Evolutionary conservation across 1,140 invertebrate species (phyloP), one percentile per base, ranked within the genome.

Genomic region (Drosophila bipectinata): DNA sequence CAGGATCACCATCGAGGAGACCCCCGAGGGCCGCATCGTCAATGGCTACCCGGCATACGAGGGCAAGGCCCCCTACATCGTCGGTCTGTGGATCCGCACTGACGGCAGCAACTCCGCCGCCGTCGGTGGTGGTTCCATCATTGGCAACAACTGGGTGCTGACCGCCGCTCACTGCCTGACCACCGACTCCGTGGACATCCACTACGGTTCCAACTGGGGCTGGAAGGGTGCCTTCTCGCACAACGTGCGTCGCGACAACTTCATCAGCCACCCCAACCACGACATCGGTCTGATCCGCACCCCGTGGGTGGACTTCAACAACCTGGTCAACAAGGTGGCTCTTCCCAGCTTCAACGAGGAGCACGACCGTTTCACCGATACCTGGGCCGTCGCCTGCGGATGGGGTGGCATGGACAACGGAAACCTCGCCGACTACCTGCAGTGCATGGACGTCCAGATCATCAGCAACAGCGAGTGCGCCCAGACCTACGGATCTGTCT

Each of bases 11-110:
- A 47, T 47, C 2, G 44, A 47, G 7, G 44, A 47, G 44, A 47
- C 18, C 9, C 45, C 52, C 1, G 24, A 63, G 0, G 34, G 45
- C 6, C 68, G 77, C 12, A 83, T 91, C 6, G 81, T 85, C 9
- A 85, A 90, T 34, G 90, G 89, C 0, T 77, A 80, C 41, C 26
- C 49, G 1, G 90, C 90, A 7, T 18, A 49, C 15, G 76, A 84
- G 2, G 92, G 92, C 1, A 92, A 93, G 76, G 92, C 93, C n/a
- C 93, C 93, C 0, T 93, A 93, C 55, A 92, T 93, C 64, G 93
- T 92, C 1, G 90, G 90, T 3, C 75, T 94, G 1, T 15, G 49
- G 0, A 77, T 82, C 9, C 7, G 39, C 3, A 73, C 32, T 8
- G 30, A 49, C 30, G 54, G 63, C 14, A 66, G 45, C 32, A 75